Percentiles rank a stretch among this genome's conserved stretches.
These are phyloP conservation scores for Leucopsar rothschildi DNA, from an alignment of 2,113 vertebrate species.

Conservation along the genomic window DNA sequence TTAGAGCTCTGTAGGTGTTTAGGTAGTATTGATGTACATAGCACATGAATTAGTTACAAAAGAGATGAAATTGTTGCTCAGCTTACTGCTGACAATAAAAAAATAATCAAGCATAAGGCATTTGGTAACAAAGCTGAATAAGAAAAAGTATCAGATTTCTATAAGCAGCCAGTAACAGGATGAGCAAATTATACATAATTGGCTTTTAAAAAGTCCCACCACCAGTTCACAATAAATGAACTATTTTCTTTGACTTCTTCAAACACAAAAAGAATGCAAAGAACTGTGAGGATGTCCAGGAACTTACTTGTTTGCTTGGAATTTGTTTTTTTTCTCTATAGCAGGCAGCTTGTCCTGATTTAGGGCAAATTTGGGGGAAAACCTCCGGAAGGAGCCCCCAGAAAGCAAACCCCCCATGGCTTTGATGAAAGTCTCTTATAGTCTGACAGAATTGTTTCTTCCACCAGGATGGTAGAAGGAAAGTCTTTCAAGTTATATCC, in stretches of 20 bases:
- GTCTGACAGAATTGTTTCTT: constrained; percentile 2
- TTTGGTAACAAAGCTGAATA: not conserved
- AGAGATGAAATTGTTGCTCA: not conserved
- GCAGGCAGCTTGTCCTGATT: not conserved
- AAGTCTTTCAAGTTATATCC: not conserved
- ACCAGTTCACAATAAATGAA: not conserved
- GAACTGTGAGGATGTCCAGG: not conserved
- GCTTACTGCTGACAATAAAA: not conserved
- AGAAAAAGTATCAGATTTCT: not conserved
- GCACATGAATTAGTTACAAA: not conserved
- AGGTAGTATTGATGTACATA: not conserved
- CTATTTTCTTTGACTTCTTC: not conserved
- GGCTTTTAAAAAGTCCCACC: not conserved
- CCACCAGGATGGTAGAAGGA: not conserved
- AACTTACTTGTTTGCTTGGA: not conserved
- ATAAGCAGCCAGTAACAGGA: not conserved
- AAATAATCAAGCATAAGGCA: not conserved
- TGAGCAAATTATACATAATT: not conserved
- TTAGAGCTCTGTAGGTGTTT: not conserved
- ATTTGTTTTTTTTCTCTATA: not conserved
- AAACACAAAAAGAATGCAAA: not conserved
- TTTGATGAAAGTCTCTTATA: not conserved
- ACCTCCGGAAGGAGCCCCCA: too few relatives aligned
- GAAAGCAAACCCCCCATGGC: too few relatives aligned
- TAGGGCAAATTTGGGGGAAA: too few relatives aligned